Percentiles rank a stretch among this genome's conserved stretches.
Conservation (phyloP, 1,140 invertebrate species). For the Tyrophagus putrescentiae region DNA sequence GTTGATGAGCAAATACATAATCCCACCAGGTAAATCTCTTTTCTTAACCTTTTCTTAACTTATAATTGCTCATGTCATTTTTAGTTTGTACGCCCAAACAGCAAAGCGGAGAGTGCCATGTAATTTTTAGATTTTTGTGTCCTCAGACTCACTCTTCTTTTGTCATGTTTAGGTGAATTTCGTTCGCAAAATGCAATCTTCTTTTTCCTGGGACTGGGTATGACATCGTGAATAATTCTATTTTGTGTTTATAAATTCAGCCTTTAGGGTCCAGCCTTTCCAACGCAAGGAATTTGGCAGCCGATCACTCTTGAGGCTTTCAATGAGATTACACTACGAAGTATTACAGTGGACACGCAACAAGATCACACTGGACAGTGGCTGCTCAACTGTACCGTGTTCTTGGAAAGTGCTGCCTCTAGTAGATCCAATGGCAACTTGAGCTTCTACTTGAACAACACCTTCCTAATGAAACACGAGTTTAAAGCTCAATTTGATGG, state of each 20-base stretch:
- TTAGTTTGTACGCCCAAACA: slow-evolving; percentile 47
- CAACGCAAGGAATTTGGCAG: slow-evolving; percentile 75
- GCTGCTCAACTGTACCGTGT: neutral
- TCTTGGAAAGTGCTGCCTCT: neutral
- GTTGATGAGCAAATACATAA: slow-evolving; percentile 40
- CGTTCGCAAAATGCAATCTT: slow-evolving; percentile 88
- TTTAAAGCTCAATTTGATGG: neutral
- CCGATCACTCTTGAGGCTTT: slow-evolving; percentile 39
- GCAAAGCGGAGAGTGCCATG: slow-evolving; percentile 85
- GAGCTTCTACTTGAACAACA: neutral
- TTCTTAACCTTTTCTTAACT: neutral
- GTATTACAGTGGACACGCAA: neutral
- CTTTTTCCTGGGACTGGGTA: slow-evolving; percentile 97
- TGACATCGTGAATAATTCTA: neutral
- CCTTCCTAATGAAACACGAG: neutral
- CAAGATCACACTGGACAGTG: neutral
- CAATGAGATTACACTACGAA: slow-evolving; percentile 26
- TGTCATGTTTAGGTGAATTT: too few species aligned
- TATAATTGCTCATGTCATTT: neutral
- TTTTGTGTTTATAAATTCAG: neutral
- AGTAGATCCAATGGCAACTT: neutral
- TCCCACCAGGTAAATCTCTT: slow-evolving; percentile 46
- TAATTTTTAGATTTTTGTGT: too few species aligned
- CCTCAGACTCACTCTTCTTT: too few species aligned
- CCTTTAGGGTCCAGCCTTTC: slow-evolving; percentile 53